Conservation (phyloP, 2,797 vertebrate species). For the Ibycter americanus region DNA sequence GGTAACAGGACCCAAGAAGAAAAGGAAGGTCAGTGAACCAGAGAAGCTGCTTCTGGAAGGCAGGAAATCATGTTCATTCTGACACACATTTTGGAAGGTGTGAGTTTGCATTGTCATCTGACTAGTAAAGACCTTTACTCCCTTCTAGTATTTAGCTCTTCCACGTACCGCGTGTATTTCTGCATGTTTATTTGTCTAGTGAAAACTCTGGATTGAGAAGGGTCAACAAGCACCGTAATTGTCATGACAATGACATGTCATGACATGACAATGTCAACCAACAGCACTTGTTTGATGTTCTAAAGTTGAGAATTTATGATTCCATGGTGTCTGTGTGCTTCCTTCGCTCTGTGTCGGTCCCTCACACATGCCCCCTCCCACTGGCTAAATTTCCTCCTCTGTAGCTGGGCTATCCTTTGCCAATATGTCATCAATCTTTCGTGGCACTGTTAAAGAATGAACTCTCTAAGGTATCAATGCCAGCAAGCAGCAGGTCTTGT, state of each 20-base stretch:
- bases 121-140: background rate
- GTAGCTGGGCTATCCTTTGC: background rate
- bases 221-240: background rate
- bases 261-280: background rate
- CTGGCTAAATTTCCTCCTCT: background rate
- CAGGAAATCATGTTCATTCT: conserved; percentile 35
- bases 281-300: background rate
- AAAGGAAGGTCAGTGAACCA: conserved; percentile 75
- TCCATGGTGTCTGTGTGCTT: background rate
- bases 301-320: background rate
- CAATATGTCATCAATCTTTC: background rate
- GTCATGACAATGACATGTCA: background rate
- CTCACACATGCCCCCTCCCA: background rate
- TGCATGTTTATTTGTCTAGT: background rate
- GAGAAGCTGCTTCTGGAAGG: conserved; percentile 26
- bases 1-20: conserved; percentile 59
- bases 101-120: conserved; percentile 18
- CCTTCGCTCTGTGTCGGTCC: background rate
- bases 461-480: background rate
- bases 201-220: background rate
- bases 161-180: background rate
- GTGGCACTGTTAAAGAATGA: background rate
- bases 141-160: background rate
- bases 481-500: background rate
- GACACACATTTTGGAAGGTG: conserved; percentile 37